Evolutionary conservation across 2,888 invertebrate species (phyloP).

Genomic region (Lamproptera curius): DNA sequence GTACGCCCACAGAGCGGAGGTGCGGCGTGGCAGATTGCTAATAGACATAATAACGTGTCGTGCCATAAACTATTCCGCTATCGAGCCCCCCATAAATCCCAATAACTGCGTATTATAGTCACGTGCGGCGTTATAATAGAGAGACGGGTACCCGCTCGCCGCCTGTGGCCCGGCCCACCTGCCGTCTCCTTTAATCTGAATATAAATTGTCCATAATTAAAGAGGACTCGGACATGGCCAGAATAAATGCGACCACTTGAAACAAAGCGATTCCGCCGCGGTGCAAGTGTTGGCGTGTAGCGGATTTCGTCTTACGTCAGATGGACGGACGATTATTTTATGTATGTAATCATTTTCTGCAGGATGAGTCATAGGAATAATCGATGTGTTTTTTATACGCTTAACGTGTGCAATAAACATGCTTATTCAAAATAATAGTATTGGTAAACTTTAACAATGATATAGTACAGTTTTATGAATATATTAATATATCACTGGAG

Average conservation of each 20-base stretch:
- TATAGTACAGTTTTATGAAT: too few relatives aligned
- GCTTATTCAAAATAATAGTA: too few relatives aligned
- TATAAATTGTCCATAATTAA: slow-evolving; percentile 78
- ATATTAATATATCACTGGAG: too few relatives aligned
- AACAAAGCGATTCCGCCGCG: slow-evolving; percentile 56
- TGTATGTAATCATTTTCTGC: too few relatives aligned
- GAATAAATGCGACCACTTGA: slow-evolving; percentile 75
- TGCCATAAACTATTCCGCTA: slow-evolving; percentile 29
- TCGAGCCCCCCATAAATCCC: slow-evolving; percentile 33
- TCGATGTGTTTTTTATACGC: too few relatives aligned
- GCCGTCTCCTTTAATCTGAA: slow-evolving; percentile 69
- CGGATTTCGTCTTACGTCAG: slow-evolving; percentile 6
- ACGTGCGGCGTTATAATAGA: slow-evolving; percentile 50
- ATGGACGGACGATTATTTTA: too few relatives aligned
- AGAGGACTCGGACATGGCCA: slow-evolving; percentile 69
- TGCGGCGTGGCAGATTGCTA: slow-evolving; percentile 14
- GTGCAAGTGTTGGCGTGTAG: slow-evolving; percentile 29
- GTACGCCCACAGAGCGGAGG: too few relatives aligned
- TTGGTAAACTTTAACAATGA: too few relatives aligned
- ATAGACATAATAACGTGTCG: slow-evolving; percentile 22
- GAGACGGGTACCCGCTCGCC: slow-evolving; percentile 29
- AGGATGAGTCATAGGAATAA: too few relatives aligned
- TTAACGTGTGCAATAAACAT: too few relatives aligned
- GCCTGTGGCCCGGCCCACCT: slow-evolving; percentile 48
- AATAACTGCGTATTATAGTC: slow-evolving; percentile 52